Evolutionary conservation across 2,888 invertebrate genomes (phyloP).

Genomic region (Scrobipalpa atriplicella): DNA sequence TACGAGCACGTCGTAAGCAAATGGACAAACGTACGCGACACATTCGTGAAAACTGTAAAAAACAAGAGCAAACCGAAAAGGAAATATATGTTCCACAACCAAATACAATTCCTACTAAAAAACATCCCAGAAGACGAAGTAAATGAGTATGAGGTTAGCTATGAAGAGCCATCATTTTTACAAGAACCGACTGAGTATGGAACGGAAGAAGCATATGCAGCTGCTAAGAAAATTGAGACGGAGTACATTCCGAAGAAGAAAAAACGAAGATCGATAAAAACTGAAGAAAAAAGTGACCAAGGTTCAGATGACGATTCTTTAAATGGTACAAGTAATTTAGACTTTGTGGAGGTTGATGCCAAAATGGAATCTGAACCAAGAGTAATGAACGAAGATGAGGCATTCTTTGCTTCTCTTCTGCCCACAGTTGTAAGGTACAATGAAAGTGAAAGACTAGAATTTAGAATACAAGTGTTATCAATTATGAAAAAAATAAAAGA

Average conservation of each 20-base stretch:
- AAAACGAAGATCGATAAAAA: neutral
- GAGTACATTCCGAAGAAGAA: slow-evolving; percentile 13
- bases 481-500: slow-evolving; percentile 70
- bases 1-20: slow-evolving; percentile 65
- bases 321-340: slow-evolving; percentile 39
- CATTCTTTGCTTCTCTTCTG: slow-evolving; percentile 72
- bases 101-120: slow-evolving; percentile 63
- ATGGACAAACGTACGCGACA: slow-evolving; percentile 74
- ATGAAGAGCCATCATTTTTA: neutral
- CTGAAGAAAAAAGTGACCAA: neutral
- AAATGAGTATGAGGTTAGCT: neutral
- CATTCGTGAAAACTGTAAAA: slow-evolving; percentile 67
- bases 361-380: slow-evolving; percentile 50
- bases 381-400: slow-evolving; percentile 77
- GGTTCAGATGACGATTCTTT: neutral
- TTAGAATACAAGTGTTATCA: slow-evolving; percentile 68
- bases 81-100: slow-evolving; percentile 62
- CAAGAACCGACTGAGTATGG: slow-evolving; percentile 33
- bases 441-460: slow-evolving; percentile 71
- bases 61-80: slow-evolving; percentile 58
- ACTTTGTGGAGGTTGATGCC: slow-evolving; percentile 58
- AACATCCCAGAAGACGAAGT: slow-evolving; percentile 46
- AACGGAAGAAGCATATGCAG: slow-evolving; percentile 29
- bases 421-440: slow-evolving; percentile 68
- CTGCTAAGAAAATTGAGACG: slow-evolving; percentile 36